Evolutionary conservation across 2,113 vertebrate genomes (phyloP).

Genomic region (Agapornis roseicollis): DNA sequence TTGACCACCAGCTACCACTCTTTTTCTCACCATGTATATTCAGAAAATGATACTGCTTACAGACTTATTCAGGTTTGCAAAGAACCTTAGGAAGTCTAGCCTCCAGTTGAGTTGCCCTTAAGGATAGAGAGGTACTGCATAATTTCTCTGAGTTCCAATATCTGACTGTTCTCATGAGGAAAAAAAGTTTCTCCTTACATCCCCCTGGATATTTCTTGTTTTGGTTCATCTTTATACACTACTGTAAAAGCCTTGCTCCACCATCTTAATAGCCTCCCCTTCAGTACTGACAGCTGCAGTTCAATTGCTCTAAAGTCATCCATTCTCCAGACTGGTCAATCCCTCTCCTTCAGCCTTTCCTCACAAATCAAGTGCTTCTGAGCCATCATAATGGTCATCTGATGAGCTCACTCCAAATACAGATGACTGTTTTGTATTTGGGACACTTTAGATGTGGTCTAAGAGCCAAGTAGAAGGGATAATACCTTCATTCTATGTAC

Average conservation of each 20-base stretch:
- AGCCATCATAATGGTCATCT: background rate
- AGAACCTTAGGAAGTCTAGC: background rate
- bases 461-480: background rate
- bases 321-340: background rate
- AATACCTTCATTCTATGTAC: background rate
- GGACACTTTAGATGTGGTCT: background rate
- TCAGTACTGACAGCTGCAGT: background rate
- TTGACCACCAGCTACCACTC: background rate
- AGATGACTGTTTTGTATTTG: background rate
- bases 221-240: background rate
- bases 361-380: background rate
- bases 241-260: background rate
- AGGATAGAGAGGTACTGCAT: background rate
- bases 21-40: background rate
- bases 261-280: background rate
- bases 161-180: background rate
- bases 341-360: background rate
- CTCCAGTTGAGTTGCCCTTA: background rate
- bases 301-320: background rate
- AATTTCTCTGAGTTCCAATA: background rate
- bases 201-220: background rate
- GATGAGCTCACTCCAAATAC: background rate
- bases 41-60: background rate
- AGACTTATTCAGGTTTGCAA: background rate
- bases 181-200: background rate